Evolutionary conservation across 2,888 invertebrate genomes (phyloP).

Genomic region (Proisotoma minuta): DNA sequence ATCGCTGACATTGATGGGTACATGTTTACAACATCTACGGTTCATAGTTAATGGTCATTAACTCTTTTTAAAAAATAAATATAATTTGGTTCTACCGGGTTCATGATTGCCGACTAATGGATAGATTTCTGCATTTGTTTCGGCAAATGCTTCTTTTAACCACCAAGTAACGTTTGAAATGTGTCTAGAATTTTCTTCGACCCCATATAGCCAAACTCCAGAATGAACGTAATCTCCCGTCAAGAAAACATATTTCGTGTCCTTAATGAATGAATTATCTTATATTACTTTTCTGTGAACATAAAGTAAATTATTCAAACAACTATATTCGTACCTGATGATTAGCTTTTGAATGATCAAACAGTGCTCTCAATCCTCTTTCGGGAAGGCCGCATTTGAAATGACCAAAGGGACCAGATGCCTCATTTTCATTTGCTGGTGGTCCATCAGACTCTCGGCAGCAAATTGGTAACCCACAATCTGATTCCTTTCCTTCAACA

Average conservation of each 20-base stretch:
- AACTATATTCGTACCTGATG: conserved; percentile 59
- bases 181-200: conserved; percentile 59
- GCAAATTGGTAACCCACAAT: conserved; percentile 84
- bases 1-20: conserved; percentile 33
- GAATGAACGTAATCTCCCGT: conserved; percentile 86
- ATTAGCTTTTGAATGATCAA: conserved; percentile 79
- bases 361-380: conserved; percentile 82
- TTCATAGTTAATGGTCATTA: no score
- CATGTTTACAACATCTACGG: conserved; percentile 49
- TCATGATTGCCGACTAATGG: conserved; percentile 79
- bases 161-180: conserved; percentile 57
- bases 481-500: conserved; percentile 79
- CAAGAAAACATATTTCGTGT: conserved; percentile 67
- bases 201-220: conserved; percentile 78
- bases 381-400: conserved; percentile 91
- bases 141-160: conserved; percentile 58
- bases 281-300: neutral
- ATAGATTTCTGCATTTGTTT: conserved; percentile 57
- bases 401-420: conserved; percentile 93
- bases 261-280: conserved; percentile 49
- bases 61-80: no score
- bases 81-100: no score
- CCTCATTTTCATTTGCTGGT: conserved; percentile 65
- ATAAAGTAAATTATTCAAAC: neutral
- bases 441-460: conserved; percentile 78